Percentiles rank a stretch among this genome's conserved stretches.
Evolutionary conservation across 2,888 invertebrate species (phyloP).

Genomic region (Himalopsyche tibetana): DNA sequence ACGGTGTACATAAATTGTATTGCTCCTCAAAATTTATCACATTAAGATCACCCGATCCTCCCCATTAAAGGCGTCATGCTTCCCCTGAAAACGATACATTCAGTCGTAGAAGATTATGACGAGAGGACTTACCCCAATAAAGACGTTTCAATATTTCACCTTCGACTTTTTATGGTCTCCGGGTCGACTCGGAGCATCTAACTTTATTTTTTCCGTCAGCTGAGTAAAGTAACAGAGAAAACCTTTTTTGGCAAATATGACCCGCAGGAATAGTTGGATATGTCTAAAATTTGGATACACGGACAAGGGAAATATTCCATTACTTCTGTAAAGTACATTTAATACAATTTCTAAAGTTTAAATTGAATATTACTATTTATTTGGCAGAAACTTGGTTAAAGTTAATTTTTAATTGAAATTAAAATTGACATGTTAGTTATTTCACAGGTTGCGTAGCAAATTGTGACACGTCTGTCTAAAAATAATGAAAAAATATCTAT

Average conservation of each 20-base stretch:
- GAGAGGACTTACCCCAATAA: not conserved
- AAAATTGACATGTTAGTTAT: no score
- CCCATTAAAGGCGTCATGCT: not conserved
- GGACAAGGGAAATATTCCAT: no score
- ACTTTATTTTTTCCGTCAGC: not conserved
- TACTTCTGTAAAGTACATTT: no score
- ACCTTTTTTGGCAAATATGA: not conserved
- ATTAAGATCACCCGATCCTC: not conserved
- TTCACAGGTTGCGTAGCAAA: no score
- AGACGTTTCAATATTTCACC: conserved; percentile 5
- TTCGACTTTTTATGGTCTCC: not conserved
- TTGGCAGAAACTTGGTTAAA: no score
- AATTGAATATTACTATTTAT: no score
- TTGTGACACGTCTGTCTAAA: no score
- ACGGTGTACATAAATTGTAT: not conserved
- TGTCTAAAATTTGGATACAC: no score
- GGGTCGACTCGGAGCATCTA: not conserved
- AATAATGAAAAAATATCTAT: no score
- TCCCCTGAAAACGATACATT: not conserved
- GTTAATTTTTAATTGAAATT: no score
- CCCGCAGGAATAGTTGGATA: not conserved
- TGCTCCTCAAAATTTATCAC: not conserved
- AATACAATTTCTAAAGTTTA: no score
- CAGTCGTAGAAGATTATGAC: not conserved
- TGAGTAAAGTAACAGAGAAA: not conserved